phyloP scores from a whole-genome alignment of 2,888 invertebrate genomes.

The Agrilus biguttatus region DNA sequence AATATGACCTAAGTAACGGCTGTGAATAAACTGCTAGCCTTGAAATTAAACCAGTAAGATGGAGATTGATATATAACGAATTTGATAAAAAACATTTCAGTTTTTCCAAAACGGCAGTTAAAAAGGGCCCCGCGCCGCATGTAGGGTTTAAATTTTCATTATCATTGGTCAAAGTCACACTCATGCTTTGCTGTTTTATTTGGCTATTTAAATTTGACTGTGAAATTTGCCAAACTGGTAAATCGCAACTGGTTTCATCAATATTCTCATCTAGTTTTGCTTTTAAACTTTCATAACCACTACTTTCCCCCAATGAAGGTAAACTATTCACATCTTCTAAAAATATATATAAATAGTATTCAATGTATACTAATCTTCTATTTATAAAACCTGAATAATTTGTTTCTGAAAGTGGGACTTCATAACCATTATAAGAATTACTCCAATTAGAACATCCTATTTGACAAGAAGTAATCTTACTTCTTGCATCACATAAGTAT shows the following conservation, averaged over 20 bases:
- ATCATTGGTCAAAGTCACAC: slow-evolving; percentile 29
- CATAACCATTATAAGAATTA: slow-evolving; percentile 58
- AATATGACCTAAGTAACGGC: slow-evolving; percentile 72
- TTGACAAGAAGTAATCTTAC: slow-evolving; percentile 59
- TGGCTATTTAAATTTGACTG: slow-evolving; percentile 23
- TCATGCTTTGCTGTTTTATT: slow-evolving; percentile 10
- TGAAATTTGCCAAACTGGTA: slow-evolving; percentile 22
- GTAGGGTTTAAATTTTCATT: slow-evolving; percentile 30
- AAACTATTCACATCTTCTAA: slow-evolving; percentile 40
- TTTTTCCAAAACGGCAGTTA: slow-evolving; percentile 67
- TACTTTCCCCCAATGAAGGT: slow-evolving; percentile 59
- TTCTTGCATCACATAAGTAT: slow-evolving; percentile 73
- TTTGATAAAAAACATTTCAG: slow-evolving; percentile 73
- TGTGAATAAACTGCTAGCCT: slow-evolving; percentile 80
- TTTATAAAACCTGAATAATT: slow-evolving; percentile 7
- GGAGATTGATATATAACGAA: slow-evolving; percentile 71
- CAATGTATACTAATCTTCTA: neutral
- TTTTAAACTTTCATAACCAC: slow-evolving; percentile 62
- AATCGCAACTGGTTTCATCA: slow-evolving; percentile 11
- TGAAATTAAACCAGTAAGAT: slow-evolving; percentile 75
- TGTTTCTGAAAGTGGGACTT: slow-evolving; percentile 15
- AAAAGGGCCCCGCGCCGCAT: slow-evolving; percentile 53
- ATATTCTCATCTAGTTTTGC: slow-evolving; percentile 38
- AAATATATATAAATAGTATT: neutral
- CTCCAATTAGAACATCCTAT: slow-evolving; percentile 67